A percentile compares a stretch with the other conserved stretches of the same genome.
phyloP scores from a whole-genome alignment of 1,140 invertebrate genomes.

The Intoshia linei region DNA sequence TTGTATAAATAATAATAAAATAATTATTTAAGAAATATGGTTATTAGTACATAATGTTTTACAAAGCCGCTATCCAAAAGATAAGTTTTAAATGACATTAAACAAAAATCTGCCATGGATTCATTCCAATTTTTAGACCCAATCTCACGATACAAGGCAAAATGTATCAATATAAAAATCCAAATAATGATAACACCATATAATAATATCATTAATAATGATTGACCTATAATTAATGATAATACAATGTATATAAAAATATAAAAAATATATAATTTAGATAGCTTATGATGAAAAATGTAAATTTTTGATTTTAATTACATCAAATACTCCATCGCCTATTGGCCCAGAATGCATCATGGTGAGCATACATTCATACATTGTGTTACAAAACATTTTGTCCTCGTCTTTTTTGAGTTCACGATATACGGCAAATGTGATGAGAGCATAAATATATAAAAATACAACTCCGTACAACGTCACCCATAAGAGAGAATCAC shows the following conservation, averaged over 20 bases:
- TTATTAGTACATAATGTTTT: too few relatives aligned
- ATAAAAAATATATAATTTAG: too few relatives aligned
- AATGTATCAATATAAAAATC: constrained; percentile 18
- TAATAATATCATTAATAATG: constrained; percentile 19
- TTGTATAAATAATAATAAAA: too few relatives aligned
- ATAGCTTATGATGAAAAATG: too few relatives aligned
- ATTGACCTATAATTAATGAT: constrained; percentile 17
- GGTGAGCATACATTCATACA: constrained; percentile 19
- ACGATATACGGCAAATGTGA: constrained; percentile 17
- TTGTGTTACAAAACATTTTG: constrained; percentile 15
- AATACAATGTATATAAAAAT: too few relatives aligned
- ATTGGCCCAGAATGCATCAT: constrained; percentile 19
- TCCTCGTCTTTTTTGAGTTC: constrained; percentile 12
- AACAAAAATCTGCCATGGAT: too few relatives aligned
- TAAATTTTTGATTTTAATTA: constrained; percentile 7
- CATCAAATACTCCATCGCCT: constrained; percentile 22
- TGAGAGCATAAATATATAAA: constrained; percentile 19
- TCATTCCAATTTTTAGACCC: too few relatives aligned
- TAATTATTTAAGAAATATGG: too few relatives aligned
- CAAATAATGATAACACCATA: constrained; percentile 20
- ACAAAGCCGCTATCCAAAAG: too few relatives aligned
- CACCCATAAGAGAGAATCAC: constrained; percentile 20
- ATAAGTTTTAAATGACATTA: too few relatives aligned
- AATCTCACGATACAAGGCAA: constrained; percentile 15
- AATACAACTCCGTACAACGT: constrained; percentile 18